Conservation (phyloP, 1,140 invertebrate species). For the Drosophila funebris region DNA sequence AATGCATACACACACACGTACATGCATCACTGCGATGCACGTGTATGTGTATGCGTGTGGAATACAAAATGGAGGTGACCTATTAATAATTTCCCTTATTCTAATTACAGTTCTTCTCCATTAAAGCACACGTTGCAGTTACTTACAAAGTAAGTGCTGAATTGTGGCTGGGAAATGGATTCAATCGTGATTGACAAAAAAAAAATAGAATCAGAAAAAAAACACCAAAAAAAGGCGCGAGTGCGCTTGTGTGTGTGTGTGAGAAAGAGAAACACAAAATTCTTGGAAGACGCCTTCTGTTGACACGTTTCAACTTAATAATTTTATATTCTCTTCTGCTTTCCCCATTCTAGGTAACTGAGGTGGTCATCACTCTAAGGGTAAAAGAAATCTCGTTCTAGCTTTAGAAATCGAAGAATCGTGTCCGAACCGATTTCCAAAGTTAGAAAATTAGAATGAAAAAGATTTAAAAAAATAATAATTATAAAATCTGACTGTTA, state of each 20-base stretch:
- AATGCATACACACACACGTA: conserved; percentile 12
- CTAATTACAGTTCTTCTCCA: conserved; percentile 29
- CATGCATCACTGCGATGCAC: conserved; percentile 7
- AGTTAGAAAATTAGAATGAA: conserved; percentile 12
- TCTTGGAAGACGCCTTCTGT: not conserved
- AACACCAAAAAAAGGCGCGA: not conserved
- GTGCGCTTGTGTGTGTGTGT: not conserved
- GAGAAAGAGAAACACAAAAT: not conserved
- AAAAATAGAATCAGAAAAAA: not conserved
- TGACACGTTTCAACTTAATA: conserved; percentile 46
- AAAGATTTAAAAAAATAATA: conserved; percentile 7
- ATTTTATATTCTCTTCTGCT: not conserved
- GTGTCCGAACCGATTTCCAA: conserved; percentile 50
- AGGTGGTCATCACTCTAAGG: not conserved
- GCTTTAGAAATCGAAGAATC: conserved; percentile 45
- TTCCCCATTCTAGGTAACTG: not conserved
- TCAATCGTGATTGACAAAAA: not conserved
- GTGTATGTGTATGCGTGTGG: conserved; percentile 7
- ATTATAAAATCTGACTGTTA: conserved; percentile 9
- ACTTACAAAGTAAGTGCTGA: conserved; percentile 41
- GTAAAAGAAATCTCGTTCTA: conserved; percentile 15
- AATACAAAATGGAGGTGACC: conserved; percentile 57
- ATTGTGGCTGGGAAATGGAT: not conserved
- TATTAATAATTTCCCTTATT: conserved; percentile 34
- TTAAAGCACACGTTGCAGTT: conserved; percentile 5